Evolutionary conservation across 1,140 invertebrate genomes (phyloP), one percentile per base, ranked within the genome.

Genomic region (Palaemon carinicauda): DNA sequence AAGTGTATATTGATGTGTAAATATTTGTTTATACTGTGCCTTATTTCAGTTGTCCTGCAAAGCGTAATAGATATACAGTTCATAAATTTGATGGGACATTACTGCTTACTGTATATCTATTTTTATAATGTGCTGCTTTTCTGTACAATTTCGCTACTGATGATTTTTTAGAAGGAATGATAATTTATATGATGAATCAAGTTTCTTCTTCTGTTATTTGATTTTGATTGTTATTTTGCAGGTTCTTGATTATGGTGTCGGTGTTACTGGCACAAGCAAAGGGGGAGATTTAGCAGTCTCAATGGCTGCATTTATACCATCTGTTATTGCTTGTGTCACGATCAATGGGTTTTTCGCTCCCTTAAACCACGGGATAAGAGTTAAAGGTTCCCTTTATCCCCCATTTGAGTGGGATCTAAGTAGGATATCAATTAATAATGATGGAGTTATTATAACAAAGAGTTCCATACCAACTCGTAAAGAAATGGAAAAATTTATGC

Each of bases 281-380:
- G 77, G 77, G 21, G 77, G 77, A 14, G 77, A 80, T 27, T 56
- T 80, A 33, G 77, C 77, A 31, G 51, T 80, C 7, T 53, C 51
- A n/a, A 80, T 80, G 77, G 77, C 77, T 29, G 51, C 77, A 80
- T 80, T 80, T 54, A 80, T 80, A 54, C 77, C 77, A 17, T 54
- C 51, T 15, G 77, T 80, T 24, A 50, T 24, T 80, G 77, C 52
- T 31, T 80, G 77, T 80, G 52, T 80, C 29, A 33, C 50, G 15
- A 80, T 80, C 12, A 80, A 80, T 80, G 51, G 52, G 2, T 54
- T 14, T 56, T 17, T 19, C 56, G 52, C 19, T 7, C 77, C 50
- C 29, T 12, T 17, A 3, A 27, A 15, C 10, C 21, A 17, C 15
- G 77, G 77, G 2, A 24, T 80, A 9, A 53, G 53, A 80, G 77